These are phyloP conservation scores for Brachypalpus laphriformis DNA, from an alignment of 2,888 invertebrate genomes.

Conservation along the genomic window DNA sequence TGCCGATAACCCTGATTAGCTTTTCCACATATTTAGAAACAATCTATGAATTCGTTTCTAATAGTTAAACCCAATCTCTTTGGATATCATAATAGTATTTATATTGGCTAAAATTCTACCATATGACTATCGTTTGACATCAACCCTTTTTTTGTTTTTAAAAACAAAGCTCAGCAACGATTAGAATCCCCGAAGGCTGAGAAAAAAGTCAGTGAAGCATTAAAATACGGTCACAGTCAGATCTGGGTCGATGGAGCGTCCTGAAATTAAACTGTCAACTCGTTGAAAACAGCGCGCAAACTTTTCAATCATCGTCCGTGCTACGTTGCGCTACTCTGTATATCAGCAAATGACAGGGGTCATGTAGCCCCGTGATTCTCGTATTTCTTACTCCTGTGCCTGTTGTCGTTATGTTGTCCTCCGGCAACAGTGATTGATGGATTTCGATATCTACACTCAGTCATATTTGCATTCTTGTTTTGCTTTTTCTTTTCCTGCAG, in stretches of 20 bases:
- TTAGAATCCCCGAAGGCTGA: neutral
- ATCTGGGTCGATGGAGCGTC: constrained; percentile 62
- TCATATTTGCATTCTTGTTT: constrained; percentile 67
- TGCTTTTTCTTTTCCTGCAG: neutral
- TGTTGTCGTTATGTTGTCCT: constrained; percentile 49
- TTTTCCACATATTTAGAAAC: too few species aligned
- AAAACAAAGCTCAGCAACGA: neutral
- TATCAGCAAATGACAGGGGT: constrained; percentile 59
- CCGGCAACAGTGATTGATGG: constrained; percentile 66
- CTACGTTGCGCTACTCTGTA: constrained; percentile 31
- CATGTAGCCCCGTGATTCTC: constrained; percentile 32
- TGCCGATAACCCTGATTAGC: too few species aligned
- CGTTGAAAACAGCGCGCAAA: constrained; percentile 62
- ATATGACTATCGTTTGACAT: too few species aligned
- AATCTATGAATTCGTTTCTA: too few species aligned
- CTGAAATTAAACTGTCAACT: constrained; percentile 73
- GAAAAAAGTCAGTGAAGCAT: constrained; percentile 39
- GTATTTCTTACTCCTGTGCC: constrained; percentile 33
- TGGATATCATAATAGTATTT: too few species aligned
- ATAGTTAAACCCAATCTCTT: too few species aligned
- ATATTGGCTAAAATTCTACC: too few species aligned
- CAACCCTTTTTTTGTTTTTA: neutral
- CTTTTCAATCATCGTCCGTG: constrained; percentile 67
- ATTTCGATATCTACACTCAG: constrained; percentile 68
- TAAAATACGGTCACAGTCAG: constrained; percentile 44